These are phyloP conservation scores for Cataglyphis altisquamis DNA, from an alignment of 2,888 invertebrate species.

Conservation along the genomic window DNA sequence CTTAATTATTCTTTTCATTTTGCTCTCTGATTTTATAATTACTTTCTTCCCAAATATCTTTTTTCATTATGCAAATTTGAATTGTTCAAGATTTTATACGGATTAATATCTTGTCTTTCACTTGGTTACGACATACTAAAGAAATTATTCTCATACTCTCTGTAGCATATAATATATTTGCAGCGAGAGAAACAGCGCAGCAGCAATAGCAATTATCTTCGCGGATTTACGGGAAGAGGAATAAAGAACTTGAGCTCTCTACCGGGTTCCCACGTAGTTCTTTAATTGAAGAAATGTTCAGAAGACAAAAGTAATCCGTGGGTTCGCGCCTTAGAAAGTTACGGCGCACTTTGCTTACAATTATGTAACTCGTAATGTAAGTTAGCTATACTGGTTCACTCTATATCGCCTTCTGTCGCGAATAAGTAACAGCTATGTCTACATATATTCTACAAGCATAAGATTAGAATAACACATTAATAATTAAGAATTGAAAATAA, in stretches of 20 bases:
- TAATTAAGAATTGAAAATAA: constrained; percentile 3
- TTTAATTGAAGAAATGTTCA: constrained; percentile 61
- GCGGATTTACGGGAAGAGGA: constrained; percentile 58
- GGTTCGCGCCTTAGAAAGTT: constrained; percentile 26
- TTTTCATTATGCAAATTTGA: neutral
- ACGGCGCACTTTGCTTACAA: constrained; percentile 7
- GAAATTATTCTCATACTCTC: constrained; percentile 78
- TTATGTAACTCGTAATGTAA: constrained; percentile 38
- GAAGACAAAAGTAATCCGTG: constrained; percentile 42
- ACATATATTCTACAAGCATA: neutral
- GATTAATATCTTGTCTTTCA: constrained; percentile 33
- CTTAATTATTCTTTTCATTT: neutral
- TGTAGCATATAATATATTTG: constrained; percentile 62
- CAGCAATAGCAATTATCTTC: constrained; percentile 67
- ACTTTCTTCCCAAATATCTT: neutral
- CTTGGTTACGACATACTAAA: constrained; percentile 52
- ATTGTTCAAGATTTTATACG: neutral
- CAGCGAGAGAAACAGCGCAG: neutral
- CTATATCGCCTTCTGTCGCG: neutral
- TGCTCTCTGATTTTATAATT: neutral
- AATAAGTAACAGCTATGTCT: neutral
- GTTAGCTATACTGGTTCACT: neutral
- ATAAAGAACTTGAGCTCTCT: constrained; percentile 65
- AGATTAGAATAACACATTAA: neutral
- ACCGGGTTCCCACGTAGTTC: constrained; percentile 73